Conservation (phyloP, 1,140 invertebrate species). For the Leptinotarsa undecemlineata region DNA sequence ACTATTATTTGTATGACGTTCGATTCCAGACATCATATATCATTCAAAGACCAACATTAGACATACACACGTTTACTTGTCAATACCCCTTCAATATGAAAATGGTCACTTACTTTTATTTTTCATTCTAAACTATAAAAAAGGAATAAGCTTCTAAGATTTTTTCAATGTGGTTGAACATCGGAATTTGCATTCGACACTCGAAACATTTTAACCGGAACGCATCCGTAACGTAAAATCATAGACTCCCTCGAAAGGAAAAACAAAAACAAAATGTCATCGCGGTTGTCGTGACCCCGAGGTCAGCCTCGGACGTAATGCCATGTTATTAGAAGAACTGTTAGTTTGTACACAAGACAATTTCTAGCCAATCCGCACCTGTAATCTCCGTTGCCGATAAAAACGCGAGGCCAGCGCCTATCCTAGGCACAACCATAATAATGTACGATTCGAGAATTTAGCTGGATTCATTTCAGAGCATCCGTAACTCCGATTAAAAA, state of each 20-base stretch:
- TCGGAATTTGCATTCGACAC: no score
- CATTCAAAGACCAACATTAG: no score
- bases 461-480: no score
- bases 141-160: no score
- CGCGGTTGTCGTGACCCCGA: constrained; percentile 23
- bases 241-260: background rate
- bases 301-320: constrained; percentile 32
- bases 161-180: no score
- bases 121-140: no score
- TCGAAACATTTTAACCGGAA: background rate
- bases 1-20: no score
- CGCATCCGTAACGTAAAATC: background rate
- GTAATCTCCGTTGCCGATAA: constrained; percentile 24
- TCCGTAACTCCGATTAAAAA: no score
- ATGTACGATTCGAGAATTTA: background rate
- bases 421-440: constrained; percentile 15
- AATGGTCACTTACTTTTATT: no score
- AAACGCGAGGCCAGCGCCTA: background rate
- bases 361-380: constrained; percentile 19
- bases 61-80: no score
- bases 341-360: constrained; percentile 32
- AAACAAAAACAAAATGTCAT: constrained; percentile 15
- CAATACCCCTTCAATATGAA: no score
- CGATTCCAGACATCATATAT: no score
- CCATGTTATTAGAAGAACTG: constrained; percentile 36